Percentiles rank a stretch among this genome's conserved stretches.
These are phyloP conservation scores for Cosmopolites sordidus DNA, from an alignment of 2,888 invertebrate species.

Conservation along the genomic window DNA sequence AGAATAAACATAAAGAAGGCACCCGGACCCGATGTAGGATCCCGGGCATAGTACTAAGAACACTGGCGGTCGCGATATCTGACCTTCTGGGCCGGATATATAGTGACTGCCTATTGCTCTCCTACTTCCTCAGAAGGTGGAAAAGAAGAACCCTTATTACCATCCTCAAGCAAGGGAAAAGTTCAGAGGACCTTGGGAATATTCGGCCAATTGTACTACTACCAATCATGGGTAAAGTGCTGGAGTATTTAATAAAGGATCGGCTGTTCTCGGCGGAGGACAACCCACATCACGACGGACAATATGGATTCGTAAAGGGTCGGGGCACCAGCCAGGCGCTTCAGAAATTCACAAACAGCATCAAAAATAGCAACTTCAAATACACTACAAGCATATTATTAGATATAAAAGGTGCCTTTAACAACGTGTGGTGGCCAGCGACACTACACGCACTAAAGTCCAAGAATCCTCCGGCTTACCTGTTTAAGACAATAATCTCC, in stretches of 20 bases:
- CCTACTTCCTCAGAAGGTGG: neutral
- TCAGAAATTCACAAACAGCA: no score
- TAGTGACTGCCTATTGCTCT: neutral
- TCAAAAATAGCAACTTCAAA: no score
- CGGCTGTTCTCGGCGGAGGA: neutral
- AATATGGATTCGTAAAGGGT: neutral
- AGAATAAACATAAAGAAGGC: neutral
- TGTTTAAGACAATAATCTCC: constrained; percentile 4
- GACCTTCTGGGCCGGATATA: neutral
- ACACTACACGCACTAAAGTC: no score
- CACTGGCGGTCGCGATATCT: neutral
- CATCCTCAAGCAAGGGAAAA: neutral
- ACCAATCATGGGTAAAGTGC: no score
- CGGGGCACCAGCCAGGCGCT: neutral
- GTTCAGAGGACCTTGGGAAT: neutral
- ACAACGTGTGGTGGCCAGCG: no score
- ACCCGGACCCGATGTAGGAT: neutral
- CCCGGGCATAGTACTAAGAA: neutral
- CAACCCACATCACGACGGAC: neutral
- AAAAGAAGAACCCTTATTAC: neutral
- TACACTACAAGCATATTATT: constrained; percentile 7
- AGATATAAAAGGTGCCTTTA: no score
- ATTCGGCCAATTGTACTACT: neutral
- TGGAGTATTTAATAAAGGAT: neutral
- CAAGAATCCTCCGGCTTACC: neutral